Percentiles rank a stretch among this genome's conserved stretches.
Conservation (phyloP, 2,113 vertebrate species). For the Syngnathus scovelli region DNA sequence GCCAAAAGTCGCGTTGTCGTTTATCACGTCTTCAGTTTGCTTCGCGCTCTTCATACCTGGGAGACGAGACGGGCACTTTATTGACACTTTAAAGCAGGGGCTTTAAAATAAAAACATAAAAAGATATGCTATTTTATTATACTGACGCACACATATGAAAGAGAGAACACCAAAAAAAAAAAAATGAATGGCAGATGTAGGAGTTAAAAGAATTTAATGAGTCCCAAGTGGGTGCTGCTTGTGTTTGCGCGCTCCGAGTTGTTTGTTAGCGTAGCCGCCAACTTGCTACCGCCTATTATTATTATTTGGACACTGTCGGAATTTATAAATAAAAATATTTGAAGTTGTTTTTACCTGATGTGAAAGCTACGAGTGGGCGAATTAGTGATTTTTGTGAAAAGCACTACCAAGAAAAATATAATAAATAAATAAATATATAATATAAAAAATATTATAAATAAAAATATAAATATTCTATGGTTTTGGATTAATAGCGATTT, state of each 20-base stretch:
- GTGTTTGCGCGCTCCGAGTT: neutral
- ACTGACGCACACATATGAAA: slow-evolving; percentile 15
- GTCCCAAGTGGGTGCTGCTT: slow-evolving; percentile 23
- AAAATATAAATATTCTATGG: no score
- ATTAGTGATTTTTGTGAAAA: neutral
- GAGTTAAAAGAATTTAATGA: slow-evolving; percentile 30
- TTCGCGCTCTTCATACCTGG: slow-evolving; percentile 16
- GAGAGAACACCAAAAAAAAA: slow-evolving; percentile 9
- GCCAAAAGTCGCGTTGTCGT: slow-evolving; percentile 1
- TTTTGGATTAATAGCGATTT: no score
- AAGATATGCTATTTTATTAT: slow-evolving; percentile 13
- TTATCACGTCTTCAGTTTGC: slow-evolving; percentile 24
- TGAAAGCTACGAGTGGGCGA: neutral
- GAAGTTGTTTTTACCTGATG: neutral
- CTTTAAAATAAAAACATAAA: slow-evolving; percentile 22
- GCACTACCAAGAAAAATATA: no score
- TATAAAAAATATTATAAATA: no score
- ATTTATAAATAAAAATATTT: neutral
- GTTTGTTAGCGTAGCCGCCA: slow-evolving; percentile 8
- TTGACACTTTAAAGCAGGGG: slow-evolving; percentile 8
- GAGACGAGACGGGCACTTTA: slow-evolving; percentile 14
- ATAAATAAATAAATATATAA: no score
- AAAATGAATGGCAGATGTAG: neutral
- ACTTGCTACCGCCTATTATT: neutral
- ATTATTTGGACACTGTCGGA: neutral